A percentile compares a stretch with the other conserved stretches of the same genome.
Evolutionary conservation across 1,140 invertebrate genomes (phyloP).

Genomic region (Homarus americanus): DNA sequence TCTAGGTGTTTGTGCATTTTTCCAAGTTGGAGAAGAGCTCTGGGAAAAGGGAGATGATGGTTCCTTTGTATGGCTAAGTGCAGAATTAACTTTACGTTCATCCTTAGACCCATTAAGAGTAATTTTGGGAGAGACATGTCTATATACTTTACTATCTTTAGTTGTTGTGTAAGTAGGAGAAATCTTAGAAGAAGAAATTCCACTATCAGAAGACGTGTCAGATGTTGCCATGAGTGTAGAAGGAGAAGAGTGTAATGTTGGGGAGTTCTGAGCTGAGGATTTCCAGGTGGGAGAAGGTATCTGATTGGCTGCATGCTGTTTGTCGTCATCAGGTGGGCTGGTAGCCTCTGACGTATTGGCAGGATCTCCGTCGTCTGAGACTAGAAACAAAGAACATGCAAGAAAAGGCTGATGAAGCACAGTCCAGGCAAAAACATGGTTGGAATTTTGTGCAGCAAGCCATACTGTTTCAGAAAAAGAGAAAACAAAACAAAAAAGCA

Average conservation of each 20-base stretch:
- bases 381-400: conserved; percentile 74
- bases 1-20: conserved; percentile 13
- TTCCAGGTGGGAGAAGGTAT: conserved; percentile 57
- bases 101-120: conserved; percentile 27
- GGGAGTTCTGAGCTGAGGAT: conserved; percentile 43
- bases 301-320: conserved; percentile 65
- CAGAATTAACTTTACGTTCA: conserved; percentile 59
- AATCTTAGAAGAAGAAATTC: conserved; percentile 63
- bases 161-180: conserved; percentile 67
- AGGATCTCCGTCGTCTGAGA: conserved; percentile 66
- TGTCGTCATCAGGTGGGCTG: conserved; percentile 53
- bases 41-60: conserved; percentile 45
- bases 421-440: conserved; percentile 61
- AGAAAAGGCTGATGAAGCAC: conserved; percentile 67
- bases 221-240: conserved; percentile 37
- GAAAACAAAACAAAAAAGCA: conserved; percentile 48
- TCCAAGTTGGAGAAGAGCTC: conserved; percentile 12
- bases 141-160: conserved; percentile 68
- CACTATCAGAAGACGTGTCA: conserved; percentile 67
- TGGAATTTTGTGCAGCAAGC: conserved; percentile 53
- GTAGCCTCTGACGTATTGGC: conserved; percentile 55
- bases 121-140: conserved; percentile 67
- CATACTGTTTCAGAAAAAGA: conserved; percentile 48
- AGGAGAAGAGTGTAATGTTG: conserved; percentile 51
- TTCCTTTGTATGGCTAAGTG: conserved; percentile 52